phyloP scores from a whole-genome alignment of 1,140 invertebrate genomes.

The Procambarus clarkii region DNA sequence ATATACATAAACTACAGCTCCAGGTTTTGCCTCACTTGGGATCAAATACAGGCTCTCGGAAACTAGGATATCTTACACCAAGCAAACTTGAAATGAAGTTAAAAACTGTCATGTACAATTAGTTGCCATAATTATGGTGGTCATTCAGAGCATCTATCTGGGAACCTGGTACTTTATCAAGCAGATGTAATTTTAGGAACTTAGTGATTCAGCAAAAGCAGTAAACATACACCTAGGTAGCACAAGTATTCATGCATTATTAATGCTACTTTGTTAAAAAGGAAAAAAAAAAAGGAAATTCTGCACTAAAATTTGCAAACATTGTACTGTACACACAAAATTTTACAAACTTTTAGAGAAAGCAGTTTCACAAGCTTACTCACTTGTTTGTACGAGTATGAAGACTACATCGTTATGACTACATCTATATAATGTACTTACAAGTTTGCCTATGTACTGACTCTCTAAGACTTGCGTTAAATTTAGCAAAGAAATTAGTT shows the following conservation, averaged over 20 bases:
- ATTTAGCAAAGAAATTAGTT: conserved; percentile 18
- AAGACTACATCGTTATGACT: not conserved
- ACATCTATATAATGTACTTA: conserved; percentile 13
- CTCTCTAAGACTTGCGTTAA: conserved; percentile 5
- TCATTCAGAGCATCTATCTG: not conserved
- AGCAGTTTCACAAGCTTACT: not conserved
- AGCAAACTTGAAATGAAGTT: not conserved
- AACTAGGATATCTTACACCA: not conserved
- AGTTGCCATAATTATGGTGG: not conserved
- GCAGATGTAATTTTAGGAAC: not conserved
- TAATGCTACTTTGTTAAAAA: not conserved
- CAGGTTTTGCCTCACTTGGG: not conserved
- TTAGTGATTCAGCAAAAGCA: not conserved
- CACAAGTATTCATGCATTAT: not conserved
- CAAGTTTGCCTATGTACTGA: not conserved
- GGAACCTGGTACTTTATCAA: not conserved
- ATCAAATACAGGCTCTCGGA: not conserved
- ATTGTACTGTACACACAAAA: not conserved
- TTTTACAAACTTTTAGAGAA: not conserved
- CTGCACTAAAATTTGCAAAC: not conserved
- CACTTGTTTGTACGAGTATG: not conserved
- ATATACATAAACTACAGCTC: not conserved
- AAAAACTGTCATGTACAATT: not conserved
- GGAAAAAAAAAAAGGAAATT: not conserved
- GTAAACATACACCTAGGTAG: not conserved